Percentiles rank a stretch among this genome's conserved stretches.
Conservation (phyloP, 2,888 invertebrate species). For the Chrysolina oricalcia region DNA sequence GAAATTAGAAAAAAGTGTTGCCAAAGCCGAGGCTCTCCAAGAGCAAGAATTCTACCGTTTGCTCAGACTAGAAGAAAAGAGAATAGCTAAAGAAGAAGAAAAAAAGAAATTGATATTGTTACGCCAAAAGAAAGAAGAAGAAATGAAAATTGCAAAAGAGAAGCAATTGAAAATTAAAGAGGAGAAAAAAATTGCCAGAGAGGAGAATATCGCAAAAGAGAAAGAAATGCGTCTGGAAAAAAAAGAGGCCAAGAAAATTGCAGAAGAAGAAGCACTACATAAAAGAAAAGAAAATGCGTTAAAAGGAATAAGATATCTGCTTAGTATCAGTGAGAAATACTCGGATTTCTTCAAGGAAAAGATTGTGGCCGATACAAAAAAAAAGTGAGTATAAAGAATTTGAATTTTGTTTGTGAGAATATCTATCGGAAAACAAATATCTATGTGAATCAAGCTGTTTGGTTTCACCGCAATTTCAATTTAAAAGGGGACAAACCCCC, state of each 20-base stretch:
- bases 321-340: constrained; percentile 56
- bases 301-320: constrained; percentile 57
- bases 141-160: constrained; percentile 10
- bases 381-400: constrained; percentile 14
- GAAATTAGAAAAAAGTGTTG: background rate
- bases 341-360: constrained; percentile 57
- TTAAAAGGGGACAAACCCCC: too few species aligned
- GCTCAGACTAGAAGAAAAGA: constrained; percentile 27
- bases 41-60: background rate
- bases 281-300: constrained; percentile 52
- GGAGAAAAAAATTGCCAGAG: constrained; percentile 21
- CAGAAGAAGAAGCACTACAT: constrained; percentile 38
- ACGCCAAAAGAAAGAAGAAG: constrained; percentile 3
- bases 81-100: constrained; percentile 6
- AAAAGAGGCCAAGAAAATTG: constrained; percentile 34
- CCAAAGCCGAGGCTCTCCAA: background rate
- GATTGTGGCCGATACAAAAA: constrained; percentile 31
- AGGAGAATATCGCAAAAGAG: constrained; percentile 16
- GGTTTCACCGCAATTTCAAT: too few species aligned
- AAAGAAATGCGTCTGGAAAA: constrained; percentile 22
- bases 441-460: too few species aligned
- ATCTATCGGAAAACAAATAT: background rate
- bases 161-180: background rate
- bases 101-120: background rate
- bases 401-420: background rate